A percentile compares a stretch with the other conserved stretches of the same genome.
phyloP scores from a whole-genome alignment of 2,888 invertebrate genomes.

The Bugulina stolonifera region DNA sequence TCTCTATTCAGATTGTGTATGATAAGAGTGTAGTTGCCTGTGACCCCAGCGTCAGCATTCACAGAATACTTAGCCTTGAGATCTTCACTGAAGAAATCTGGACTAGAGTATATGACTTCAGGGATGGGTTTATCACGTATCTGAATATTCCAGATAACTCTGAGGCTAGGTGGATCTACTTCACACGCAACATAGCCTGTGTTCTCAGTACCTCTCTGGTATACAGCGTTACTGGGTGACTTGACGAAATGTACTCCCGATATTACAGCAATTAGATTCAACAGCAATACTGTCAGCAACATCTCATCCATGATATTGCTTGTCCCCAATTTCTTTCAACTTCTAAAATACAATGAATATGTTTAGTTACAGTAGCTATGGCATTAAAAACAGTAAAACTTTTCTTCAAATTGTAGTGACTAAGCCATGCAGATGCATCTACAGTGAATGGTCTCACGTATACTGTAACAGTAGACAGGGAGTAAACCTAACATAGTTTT shows the following conservation, averaged over 20 bases:
- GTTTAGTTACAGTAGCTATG: no score
- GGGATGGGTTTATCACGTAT: background rate
- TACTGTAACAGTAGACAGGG: no score
- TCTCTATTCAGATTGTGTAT: conserved; percentile 1
- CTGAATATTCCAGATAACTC: background rate
- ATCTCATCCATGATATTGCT: no score
- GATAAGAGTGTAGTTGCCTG: conserved; percentile 1
- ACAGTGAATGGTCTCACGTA: no score
- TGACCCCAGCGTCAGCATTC: background rate
- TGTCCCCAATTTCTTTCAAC: no score
- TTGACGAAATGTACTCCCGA: background rate
- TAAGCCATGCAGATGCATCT: no score
- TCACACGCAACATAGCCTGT: conserved; percentile 1
- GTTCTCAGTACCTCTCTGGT: background rate
- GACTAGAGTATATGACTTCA: background rate
- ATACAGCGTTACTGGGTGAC: background rate
- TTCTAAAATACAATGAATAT: no score
- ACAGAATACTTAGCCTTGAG: background rate
- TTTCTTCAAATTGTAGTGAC: no score
- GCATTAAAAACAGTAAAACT: no score
- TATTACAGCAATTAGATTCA: background rate
- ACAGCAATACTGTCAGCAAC: no score
- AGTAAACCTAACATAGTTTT: no score
- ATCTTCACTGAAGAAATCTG: background rate
- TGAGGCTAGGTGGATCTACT: background rate